These are phyloP conservation scores for Ophion slaviceki DNA, from an alignment of 2,888 invertebrate species.

Conservation along the genomic window DNA sequence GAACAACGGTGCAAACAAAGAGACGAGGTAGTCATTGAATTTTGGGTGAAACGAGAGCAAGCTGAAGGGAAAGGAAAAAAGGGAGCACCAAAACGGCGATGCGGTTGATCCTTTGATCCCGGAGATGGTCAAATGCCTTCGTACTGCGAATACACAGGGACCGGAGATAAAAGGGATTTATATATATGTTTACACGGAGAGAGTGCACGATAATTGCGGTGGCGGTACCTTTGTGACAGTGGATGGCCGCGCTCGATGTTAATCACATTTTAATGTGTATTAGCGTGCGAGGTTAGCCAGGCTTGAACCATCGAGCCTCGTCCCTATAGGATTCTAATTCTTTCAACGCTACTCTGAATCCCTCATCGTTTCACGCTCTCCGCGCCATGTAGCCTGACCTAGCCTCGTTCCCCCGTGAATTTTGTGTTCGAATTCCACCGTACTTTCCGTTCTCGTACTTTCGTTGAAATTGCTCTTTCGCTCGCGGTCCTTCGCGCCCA, in stretches of 20 bases:
- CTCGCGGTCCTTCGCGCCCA: conserved; percentile 28
- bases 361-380: not conserved
- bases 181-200: conserved; percentile 14
- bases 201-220: conserved; percentile 60
- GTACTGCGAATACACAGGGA: conserved; percentile 18
- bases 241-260: conserved; percentile 45
- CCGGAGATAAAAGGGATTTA: conserved; percentile 44
- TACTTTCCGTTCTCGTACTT: conserved; percentile 5
- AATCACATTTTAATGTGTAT: conserved; percentile 62
- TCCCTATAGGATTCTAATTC: conserved; percentile 43
- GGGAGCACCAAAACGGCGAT: not conserved
- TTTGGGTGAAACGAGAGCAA: conserved; percentile 8
- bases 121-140: conserved; percentile 25
- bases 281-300: conserved; percentile 48
- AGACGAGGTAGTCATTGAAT: not conserved
- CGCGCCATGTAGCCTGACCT: not conserved
- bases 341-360: not conserved
- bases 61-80: not conserved
- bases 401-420: not conserved
- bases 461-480: conserved; percentile 37
- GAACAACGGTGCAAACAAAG: not conserved
- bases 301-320: conserved; percentile 19
- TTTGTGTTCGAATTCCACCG: conserved; percentile 26
- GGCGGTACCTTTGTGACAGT: conserved; percentile 57
- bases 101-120: conserved; percentile 37